A percentile compares a stretch with the other conserved stretches of the same genome.
These are phyloP conservation scores for Galleria mellonella DNA, from an alignment of 1,140 invertebrate species.

Conservation along the genomic window DNA sequence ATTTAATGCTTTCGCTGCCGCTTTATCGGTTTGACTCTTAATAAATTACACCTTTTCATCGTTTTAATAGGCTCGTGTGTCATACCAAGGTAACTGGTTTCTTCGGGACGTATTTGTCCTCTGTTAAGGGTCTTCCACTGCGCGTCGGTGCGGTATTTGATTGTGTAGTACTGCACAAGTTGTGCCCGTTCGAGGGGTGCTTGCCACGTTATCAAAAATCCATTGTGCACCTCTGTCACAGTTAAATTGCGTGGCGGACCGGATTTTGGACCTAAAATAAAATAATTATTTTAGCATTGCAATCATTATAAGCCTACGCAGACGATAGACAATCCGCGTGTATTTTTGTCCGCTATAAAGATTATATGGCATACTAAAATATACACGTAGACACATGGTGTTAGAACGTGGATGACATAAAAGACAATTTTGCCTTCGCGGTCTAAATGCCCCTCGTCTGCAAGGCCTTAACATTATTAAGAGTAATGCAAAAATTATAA, in stretches of 20 bases:
- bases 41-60: too few species aligned
- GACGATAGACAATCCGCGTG: too few species aligned
- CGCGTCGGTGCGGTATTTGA: slow-evolving; percentile 92
- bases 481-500: too few species aligned
- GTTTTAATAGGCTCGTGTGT: neutral
- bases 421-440: too few species aligned
- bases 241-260: slow-evolving; percentile 91
- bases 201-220: slow-evolving; percentile 92
- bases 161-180: slow-evolving; percentile 91
- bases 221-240: slow-evolving; percentile 88
- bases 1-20: too few species aligned
- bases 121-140: slow-evolving; percentile 91
- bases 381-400: too few species aligned
- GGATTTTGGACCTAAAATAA: slow-evolving; percentile 85
- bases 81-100: slow-evolving; percentile 88
- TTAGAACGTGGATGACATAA: too few species aligned
- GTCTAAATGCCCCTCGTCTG: too few species aligned
- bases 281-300: neutral
- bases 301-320: slow-evolving; percentile 14
- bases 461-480: too few species aligned
- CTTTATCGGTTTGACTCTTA: too few species aligned
- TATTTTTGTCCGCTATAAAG: too few species aligned
- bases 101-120: slow-evolving; percentile 89
- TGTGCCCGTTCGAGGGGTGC: slow-evolving; percentile 85
- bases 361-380: too few species aligned